Evolutionary conservation across 2,888 invertebrate genomes (phyloP).

Genomic region (Tiphia femorata): DNA sequence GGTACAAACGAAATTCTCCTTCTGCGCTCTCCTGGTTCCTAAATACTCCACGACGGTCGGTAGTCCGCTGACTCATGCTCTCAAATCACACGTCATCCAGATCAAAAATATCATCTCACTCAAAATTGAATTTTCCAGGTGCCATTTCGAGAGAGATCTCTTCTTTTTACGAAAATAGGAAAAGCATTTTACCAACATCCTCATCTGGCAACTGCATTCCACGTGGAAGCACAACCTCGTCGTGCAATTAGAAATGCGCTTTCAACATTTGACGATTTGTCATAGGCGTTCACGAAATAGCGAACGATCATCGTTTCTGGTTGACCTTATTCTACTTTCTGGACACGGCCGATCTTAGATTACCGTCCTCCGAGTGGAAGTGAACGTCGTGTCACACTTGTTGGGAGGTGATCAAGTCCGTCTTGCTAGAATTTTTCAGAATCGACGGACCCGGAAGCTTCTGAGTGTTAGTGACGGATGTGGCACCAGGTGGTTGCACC

Average conservation of each 20-base stretch:
- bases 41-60: too few species aligned
- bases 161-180: too few species aligned
- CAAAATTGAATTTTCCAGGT: too few species aligned
- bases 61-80: too few species aligned
- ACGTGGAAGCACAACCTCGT: too few species aligned
- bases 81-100: too few species aligned
- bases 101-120: too few species aligned
- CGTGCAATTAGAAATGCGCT: too few species aligned
- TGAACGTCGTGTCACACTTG: constrained; percentile 61
- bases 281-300: constrained; percentile 11
- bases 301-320: neutral
- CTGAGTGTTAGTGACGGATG: constrained; percentile 38
- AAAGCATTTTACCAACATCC: too few species aligned
- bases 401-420: constrained; percentile 63
- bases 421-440: constrained; percentile 65
- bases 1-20: too few species aligned
- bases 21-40: constrained; percentile 8
- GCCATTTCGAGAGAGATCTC: too few species aligned
- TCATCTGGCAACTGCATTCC: too few species aligned
- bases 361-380: constrained; percentile 33
- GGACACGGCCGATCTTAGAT: neutral
- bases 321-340: constrained; percentile 9
- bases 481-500: constrained; percentile 47
- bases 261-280: constrained; percentile 9
- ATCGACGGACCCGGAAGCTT: constrained; percentile 66